Evolutionary conservation across 2,797 vertebrate species (phyloP), one percentile per base, ranked within the genome.

Genomic region (Gallinago stenura): DNA sequence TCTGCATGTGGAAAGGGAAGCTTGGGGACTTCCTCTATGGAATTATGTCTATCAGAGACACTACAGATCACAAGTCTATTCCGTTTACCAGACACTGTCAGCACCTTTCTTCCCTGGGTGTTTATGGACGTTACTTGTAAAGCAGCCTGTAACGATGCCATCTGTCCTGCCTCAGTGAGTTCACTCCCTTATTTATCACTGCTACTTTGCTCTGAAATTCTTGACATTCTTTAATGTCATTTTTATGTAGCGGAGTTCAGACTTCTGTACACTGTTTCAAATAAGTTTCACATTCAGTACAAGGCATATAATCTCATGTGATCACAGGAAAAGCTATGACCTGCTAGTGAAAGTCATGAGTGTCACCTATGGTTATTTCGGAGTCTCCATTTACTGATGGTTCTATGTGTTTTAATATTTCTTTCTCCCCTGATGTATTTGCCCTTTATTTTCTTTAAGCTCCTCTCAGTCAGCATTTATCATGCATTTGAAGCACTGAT

Each of bases 41-140:
- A 77, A 90, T 92, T 82, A 51, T 17, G 57, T 35, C 79, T 92
- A 7, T 93, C 80, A 82, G 66, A 89, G 71, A 88, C 30, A 77
- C 91, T 87, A 71, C n/a, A 85, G 83, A 83, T 95, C 90, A 93
- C 91, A 84, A 81, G 80, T 83, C 71, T 93, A 7, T 69, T 93
- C 71, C 51, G 4, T 86, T 93, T 87, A 86, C 41, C 84, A 94
- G 87, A 87, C 87, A 86, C 71, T 96, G 92, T 94, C 95, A 96
- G 79, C 96, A 96, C 87, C 79, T 96, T 91, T 83, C 93, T 85
- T 95, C 37, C 83, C 81, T 39, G 78, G 73, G 77, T 94, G 90
- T 94, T 97, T 93, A 60, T 80, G 75, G 88, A 80, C 93, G 88
- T 77, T 70, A 48, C 80, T 88, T 79, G 73, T 43, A 87, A 68